Evolutionary conservation across 2,797 vertebrate genomes (phyloP).

Genomic region (Ctenopoma multispine): DNA sequence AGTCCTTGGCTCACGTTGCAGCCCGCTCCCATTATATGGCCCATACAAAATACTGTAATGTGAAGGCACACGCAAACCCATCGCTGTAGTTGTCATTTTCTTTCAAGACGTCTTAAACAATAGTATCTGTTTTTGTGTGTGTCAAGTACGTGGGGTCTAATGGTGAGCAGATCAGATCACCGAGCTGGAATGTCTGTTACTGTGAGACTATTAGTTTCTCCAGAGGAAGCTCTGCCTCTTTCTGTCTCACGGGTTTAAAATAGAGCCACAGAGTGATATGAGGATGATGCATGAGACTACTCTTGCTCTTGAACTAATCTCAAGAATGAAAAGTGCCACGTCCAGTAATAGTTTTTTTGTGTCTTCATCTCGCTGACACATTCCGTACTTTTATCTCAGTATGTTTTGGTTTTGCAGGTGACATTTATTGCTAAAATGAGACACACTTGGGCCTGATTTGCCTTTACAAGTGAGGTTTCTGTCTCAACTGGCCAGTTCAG

Average conservation of each 20-base stretch:
- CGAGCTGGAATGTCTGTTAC: constrained; percentile 61
- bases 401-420: constrained; percentile 31
- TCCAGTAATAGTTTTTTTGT: constrained; percentile 22
- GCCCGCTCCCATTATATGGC: constrained; percentile 40
- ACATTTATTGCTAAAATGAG: constrained; percentile 31
- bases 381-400: constrained; percentile 28
- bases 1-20: constrained; percentile 45
- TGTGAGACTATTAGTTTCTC: constrained; percentile 56
- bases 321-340: constrained; percentile 57
- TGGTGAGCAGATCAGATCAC: constrained; percentile 61
- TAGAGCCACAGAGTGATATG: constrained; percentile 49
- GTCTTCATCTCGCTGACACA: constrained; percentile 9
- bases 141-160: constrained; percentile 8
- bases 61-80: constrained; percentile 37
- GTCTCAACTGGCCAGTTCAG: constrained; percentile 53
- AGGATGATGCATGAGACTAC: constrained; percentile 46
- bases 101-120: constrained; percentile 54
- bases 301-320: constrained; percentile 59
- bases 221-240: constrained; percentile 46
- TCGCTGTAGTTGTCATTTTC: constrained; percentile 52
- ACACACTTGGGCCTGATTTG: constrained; percentile 10
- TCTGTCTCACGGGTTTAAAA: constrained; percentile 62
- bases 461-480: constrained; percentile 50
- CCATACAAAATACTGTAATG: constrained; percentile 40
- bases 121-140: constrained; percentile 46